Evolutionary conservation across 2,888 invertebrate species (phyloP), one percentile per base, ranked within the genome.

Genomic region (Baronia brevicornis): DNA sequence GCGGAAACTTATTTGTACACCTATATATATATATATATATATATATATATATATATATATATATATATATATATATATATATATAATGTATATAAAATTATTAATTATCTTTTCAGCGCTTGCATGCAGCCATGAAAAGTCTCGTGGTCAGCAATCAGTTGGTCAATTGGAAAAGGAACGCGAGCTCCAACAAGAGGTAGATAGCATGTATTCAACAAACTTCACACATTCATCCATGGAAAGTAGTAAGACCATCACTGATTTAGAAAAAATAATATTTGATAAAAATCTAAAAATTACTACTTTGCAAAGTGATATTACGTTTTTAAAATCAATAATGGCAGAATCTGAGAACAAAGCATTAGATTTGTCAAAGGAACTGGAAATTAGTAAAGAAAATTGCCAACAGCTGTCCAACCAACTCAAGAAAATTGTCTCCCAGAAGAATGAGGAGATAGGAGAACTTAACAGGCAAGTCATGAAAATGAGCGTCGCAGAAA

Each of bases 361-460:
- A 0, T 45, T 82, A 12, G 82, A 82, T 31, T 58, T 70, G 8
- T 54, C 56, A n/a, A 74, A 68, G 33, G 80, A 82, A 21, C 46
- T 80, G 1, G 77, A 82, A 38, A 35, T 67, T 5, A 68, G 58
- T 43, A 67, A 62, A 41, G 80, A 79, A 41, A 74, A 69, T 37
- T 73, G 69, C 32, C 60, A 72, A 5, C 78, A 82, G 38, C 44
- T 82, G 1, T 75, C 80, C 2, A 51, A 32, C 21, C 82, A 82
- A 40, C 54, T 84, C 6, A 79, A 79, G 61, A 79, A 79, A 47
- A 63, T 78, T 4, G 78, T 77, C 1, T 53, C 67, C 18, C 71
- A 67, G 51, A 84, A 84, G 51, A 84, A 82, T 33, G 82, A 82
- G 32, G 84, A 82, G 39, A 72, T 84, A 14, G 60, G 69, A 0